Evolutionary conservation across 1,140 invertebrate genomes (phyloP).

Genomic region (Zaprionus capensis): DNA sequence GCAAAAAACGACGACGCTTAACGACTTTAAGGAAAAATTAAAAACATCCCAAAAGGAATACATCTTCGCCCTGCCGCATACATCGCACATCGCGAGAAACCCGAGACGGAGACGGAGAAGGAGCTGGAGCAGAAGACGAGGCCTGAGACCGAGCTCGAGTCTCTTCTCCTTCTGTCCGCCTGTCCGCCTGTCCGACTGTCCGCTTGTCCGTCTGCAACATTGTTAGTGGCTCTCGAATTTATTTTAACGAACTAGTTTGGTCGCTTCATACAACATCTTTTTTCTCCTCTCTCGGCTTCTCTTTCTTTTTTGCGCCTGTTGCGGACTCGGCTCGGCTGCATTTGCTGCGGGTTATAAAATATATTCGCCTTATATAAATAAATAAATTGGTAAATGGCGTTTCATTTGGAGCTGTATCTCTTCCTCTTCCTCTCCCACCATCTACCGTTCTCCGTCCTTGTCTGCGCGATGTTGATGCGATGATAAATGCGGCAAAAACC

Average conservation of each 20-base stretch:
- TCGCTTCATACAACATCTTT: constrained; percentile 82
- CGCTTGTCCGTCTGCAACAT: constrained; percentile 63
- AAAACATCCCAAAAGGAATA: constrained; percentile 83
- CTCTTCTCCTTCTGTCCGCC: constrained; percentile 30
- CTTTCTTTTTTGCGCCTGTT: background rate
- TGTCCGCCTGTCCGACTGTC: constrained; percentile 36
- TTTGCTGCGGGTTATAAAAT: constrained; percentile 80
- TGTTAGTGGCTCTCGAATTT: constrained; percentile 82
- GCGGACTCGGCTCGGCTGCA: constrained; percentile 34
- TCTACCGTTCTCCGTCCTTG: constrained; percentile 3
- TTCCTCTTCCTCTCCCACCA: background rate
- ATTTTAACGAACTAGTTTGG: constrained; percentile 83
- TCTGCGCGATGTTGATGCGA: constrained; percentile 65
- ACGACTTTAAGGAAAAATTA: constrained; percentile 83
- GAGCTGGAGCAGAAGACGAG: background rate
- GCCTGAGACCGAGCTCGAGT: constrained; percentile 17
- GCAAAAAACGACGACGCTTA: constrained; percentile 74
- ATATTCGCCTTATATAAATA: constrained; percentile 83
- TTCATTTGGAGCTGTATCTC: constrained; percentile 64
- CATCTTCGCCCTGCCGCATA: constrained; percentile 78
- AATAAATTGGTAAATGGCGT: constrained; percentile 82
- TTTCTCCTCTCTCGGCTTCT: constrained; percentile 31
- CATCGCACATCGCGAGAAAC: constrained; percentile 29
- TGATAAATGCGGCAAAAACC: constrained; percentile 83
- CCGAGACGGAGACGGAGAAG: background rate